Evolutionary conservation across 1,140 invertebrate species (phyloP), one percentile per base, ranked within the genome.

Genomic region (Araneus ventricosus): DNA sequence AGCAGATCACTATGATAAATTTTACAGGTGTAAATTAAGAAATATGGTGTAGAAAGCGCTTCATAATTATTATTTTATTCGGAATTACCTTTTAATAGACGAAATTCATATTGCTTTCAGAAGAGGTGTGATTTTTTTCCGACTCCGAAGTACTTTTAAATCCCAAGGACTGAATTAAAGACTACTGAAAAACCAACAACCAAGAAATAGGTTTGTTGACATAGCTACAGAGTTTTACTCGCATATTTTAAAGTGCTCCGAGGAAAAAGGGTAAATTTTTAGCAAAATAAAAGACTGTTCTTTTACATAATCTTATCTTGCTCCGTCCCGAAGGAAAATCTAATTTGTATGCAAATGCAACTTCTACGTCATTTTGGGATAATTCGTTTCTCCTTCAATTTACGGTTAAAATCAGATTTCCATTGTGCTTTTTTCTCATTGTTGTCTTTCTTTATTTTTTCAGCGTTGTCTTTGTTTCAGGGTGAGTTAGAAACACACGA

Each of bases 291-390:
- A 52, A 52, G 45, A 37, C 30, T 5, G 4, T 20, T 30, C 0
- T 75, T 75, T 37, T 22, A 37, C 67, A 34, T 75, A 37, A 30
- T 30, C 17, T 75, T 37, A 75, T 17, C 27, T 30, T 17, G 20
- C 4, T 20, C 67, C 27, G 27, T 3, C 63, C 27, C 30, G 10
- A 22, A 75, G 67, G 14, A 75, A 75, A 75, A 75, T 75, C 67
- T 75, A 75, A 75, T 75, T 75, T 75, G 67, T 75, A 75, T 75
- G 67, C 67, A 75, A 75, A 75, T 75, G 67, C 30, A 37, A 37
- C 67, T 20, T 20, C 67, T 34, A 17, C 17, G 10, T 8, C 17
- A 52, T 52, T 52, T 52, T 52, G 45, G 5, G 30, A 34, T 75
- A 75, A 75, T 75, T 75, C 67, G 27, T 75, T 75, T 67, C 27